These are phyloP conservation scores for Mastomys coucha DNA, from an alignment of 2,113 vertebrate genomes.

Conservation along the genomic window DNA sequence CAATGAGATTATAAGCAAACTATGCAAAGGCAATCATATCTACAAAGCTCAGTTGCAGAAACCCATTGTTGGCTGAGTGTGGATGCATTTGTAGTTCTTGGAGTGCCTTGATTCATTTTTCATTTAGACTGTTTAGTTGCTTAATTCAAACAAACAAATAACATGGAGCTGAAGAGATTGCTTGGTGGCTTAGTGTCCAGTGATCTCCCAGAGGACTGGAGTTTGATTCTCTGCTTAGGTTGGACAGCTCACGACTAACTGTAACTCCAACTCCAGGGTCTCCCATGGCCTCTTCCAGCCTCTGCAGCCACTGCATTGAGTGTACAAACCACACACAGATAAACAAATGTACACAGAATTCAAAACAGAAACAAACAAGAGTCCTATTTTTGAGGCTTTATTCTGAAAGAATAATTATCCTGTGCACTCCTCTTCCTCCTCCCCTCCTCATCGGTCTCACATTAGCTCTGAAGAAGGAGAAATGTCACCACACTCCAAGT, in stretches of 20 bases:
- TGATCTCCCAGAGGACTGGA: background rate
- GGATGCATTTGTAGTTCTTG: constrained; percentile 32
- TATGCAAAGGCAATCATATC: background rate
- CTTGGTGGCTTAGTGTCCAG: background rate
- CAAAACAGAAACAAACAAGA: background rate
- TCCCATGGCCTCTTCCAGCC: background rate
- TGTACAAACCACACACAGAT: background rate
- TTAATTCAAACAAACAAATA: background rate
- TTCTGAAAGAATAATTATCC: constrained; percentile 39
- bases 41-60: background rate
- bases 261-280: background rate
- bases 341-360: background rate
- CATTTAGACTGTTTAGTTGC: background rate
- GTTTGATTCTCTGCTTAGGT: background rate
- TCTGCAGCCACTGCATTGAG: background rate
- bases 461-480: constrained; percentile 89
- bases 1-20: background rate
- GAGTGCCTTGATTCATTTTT: background rate
- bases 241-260: background rate
- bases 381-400: background rate
- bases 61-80: background rate
- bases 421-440: constrained; percentile 10
- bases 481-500: constrained; percentile 87
- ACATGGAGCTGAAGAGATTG: too few species aligned
- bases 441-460: constrained; percentile 35